Evolutionary conservation across 2,888 invertebrate species (phyloP), one percentile per base, ranked within the genome.

Genomic region (Nephrotoma guestfalica): DNA sequence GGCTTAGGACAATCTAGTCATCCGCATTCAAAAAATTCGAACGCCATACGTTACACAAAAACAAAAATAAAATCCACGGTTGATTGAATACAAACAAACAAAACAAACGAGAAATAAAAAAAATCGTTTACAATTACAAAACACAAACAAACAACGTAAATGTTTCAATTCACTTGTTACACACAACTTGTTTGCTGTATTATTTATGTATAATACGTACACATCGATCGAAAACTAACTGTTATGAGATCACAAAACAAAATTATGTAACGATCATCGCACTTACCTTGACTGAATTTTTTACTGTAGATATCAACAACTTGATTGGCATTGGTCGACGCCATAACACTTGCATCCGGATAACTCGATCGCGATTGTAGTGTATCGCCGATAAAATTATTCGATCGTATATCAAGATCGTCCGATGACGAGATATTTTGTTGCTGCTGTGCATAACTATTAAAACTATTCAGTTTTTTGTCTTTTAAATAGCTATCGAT

Each of bases 401-500:
- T 87, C 40, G 83, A 15, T 83, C 87, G 83, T 15, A 86, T n/a
- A 51, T 87, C 87, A 43, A 87, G 85, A 51, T 86, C 87, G 47
- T 87, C 40, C 7, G 51, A 43, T 9, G 43, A 43, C 42, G 2
- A 11, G n/a, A 9, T n/a, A 51, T 86, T 9, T 30, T 51, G 45
- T 86, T 47, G 47, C 6, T 83, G 40, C 40, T 40, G 41, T 83
- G 83, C 83, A 41, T 41, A 40, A 40, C 40, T 41, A 41, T n/a
- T 71, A 13, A 43, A 47, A 83, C 43, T 45, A 6, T 9, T 47
- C n/a, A 86, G 90, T 9, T 71, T 71, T 86, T 91, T 91, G 86
- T 91, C 91, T 88, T 91, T 91, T 83, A 91, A 89, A 87, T 91
- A 91, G 88, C 90, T 92, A 42, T 91, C 91, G 87, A 91, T 91